Evolutionary conservation across 2,113 vertebrate genomes (phyloP).

Genomic region (Thalassarche chlororhynchos): DNA sequence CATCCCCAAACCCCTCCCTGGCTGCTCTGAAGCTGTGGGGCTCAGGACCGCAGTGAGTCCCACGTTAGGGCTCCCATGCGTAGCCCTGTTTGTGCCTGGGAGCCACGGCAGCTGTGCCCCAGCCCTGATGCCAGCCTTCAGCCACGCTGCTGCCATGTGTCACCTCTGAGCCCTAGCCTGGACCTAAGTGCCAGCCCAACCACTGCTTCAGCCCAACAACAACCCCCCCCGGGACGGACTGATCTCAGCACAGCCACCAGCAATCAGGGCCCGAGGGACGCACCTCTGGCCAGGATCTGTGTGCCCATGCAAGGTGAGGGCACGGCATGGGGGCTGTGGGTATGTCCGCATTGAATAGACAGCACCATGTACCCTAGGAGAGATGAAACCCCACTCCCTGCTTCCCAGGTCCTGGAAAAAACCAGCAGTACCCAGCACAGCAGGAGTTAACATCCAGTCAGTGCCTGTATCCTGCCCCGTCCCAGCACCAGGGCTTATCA

Average conservation of each 20-base stretch:
- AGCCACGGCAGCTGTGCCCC: not conserved
- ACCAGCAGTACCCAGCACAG: not conserved
- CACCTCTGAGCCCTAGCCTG: not conserved
- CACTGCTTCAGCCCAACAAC: not conserved
- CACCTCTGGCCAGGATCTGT: fast-evolving
- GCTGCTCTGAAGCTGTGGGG: not conserved
- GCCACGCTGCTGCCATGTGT: not conserved
- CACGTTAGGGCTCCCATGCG: not conserved
- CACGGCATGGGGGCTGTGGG: fast-evolving
- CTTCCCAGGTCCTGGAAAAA: not conserved
- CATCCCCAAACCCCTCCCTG: not conserved
- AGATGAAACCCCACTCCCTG: not conserved
- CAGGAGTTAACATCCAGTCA: conserved; percentile 25
- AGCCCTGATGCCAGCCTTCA: not conserved
- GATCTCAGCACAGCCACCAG: not conserved
- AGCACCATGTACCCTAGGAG: fast-evolving
- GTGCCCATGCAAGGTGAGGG: not conserved
- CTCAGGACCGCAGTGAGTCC: fast-evolving
- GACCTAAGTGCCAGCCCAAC: not conserved
- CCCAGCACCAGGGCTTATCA: conserved; percentile 58
- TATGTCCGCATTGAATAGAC: not conserved
- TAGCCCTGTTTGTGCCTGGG: not conserved
- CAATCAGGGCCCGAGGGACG: fast-evolving
- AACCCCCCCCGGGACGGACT: not conserved
- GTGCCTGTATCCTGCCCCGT: conserved; percentile 37